These are phyloP conservation scores for Gopherus evgoodei DNA, from an alignment of 2,113 vertebrate genomes.

Conservation along the genomic window DNA sequence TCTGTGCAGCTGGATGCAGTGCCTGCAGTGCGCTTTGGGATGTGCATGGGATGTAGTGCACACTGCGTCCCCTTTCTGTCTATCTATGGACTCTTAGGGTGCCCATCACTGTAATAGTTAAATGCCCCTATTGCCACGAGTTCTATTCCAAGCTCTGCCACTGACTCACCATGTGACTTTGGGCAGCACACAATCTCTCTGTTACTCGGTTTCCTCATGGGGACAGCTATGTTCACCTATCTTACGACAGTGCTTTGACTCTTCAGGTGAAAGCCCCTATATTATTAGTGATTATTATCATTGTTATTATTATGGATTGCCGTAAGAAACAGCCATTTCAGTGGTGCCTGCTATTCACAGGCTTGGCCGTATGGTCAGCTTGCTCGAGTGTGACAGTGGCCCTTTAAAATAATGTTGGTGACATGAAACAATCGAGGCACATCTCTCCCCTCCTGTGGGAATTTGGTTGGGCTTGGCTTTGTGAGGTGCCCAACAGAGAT, in stretches of 20 bases:
- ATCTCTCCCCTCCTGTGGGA: background rate
- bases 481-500: background rate
- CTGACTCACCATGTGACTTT: background rate
- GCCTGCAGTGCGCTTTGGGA: background rate
- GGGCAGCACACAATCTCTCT: background rate
- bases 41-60: background rate
- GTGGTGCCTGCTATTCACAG: rapidly evolving
- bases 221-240: background rate
- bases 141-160: background rate
- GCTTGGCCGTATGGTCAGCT: background rate
- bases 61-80: background rate
- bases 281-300: background rate
- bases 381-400: background rate
- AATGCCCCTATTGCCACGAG: background rate
- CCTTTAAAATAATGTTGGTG: background rate
- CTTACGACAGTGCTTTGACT: background rate
- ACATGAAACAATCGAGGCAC: slow-evolving; percentile 13
- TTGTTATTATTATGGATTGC: background rate
- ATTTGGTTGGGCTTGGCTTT: slow-evolving; percentile 32
- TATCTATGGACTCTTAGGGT: background rate
- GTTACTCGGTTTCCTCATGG: background rate
- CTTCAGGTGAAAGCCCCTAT: background rate
- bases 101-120: background rate
- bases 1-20: too few relatives aligned
- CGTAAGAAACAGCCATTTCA: background rate